Percentiles rank a stretch among this genome's conserved stretches.
Evolutionary conservation across 1,140 invertebrate species (phyloP).

Genomic region (Bombus confusus): DNA sequence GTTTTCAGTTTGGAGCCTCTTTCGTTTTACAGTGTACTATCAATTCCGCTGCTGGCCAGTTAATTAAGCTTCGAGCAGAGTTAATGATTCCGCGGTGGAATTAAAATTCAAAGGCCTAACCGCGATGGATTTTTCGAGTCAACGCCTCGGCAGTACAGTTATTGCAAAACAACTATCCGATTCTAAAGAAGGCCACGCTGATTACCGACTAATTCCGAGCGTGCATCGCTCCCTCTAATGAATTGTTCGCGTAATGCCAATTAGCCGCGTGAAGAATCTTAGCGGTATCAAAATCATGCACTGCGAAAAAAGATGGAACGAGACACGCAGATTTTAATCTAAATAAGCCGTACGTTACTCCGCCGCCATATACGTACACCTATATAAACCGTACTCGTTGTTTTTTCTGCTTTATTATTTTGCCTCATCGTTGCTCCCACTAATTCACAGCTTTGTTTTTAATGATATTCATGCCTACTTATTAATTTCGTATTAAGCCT

Average conservation of each 20-base stretch:
- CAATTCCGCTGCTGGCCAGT: constrained; percentile 13
- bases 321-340: constrained; percentile 47
- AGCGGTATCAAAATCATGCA: constrained; percentile 57
- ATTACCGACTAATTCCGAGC: constrained; percentile 45
- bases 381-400: background rate
- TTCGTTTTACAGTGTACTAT: constrained; percentile 13
- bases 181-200: constrained; percentile 49
- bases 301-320: constrained; percentile 50
- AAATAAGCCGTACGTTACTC: background rate
- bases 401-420: background rate
- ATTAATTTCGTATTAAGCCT: background rate
- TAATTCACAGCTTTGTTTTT: background rate
- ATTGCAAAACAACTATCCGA: constrained; percentile 51
- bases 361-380: background rate
- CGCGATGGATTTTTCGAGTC: constrained; percentile 49
- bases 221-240: constrained; percentile 46
- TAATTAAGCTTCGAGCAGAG: constrained; percentile 33
- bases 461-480: background rate
- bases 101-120: constrained; percentile 41
- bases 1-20: background rate
- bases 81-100: constrained; percentile 34
- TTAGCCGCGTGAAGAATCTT: constrained; percentile 56
- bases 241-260: constrained; percentile 54
- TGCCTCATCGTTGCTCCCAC: background rate
- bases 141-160: constrained; percentile 48